Base-by-base conservation (phyloP, 2,113 vertebrate species). In the Salminus brasiliensis region DNA sequence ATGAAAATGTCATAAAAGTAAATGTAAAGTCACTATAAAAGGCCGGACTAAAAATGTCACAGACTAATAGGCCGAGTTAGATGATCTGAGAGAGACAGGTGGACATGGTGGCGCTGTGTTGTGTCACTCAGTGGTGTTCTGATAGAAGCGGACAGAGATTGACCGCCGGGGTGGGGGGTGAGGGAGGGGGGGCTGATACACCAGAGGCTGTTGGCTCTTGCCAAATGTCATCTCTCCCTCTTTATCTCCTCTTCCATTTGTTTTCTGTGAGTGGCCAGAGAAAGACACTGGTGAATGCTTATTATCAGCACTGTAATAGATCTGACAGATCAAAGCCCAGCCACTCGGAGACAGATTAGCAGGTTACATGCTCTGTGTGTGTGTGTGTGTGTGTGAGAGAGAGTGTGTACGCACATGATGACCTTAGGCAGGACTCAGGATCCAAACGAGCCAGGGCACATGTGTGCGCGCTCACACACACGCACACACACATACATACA, bases 271-370 rank as follows among this genome's bases (percentile, higher is more conserved):
- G 34, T 34, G 36, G 39, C 49, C 13, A 27, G 34, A 29, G 21
- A 55, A 27, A n/a, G 68, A 78, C 9, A 25, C 62, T n/a, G n/a
- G 21, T 32, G 16, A 47, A 39, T 65, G 69, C 49, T 45, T 66
- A 57, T 67, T 57, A 69, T 57, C 76, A 70, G 39, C 65, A 59
- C 27, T 60, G 52, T 60, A 60, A 60, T 25, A 62, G 53, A 78
- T 60, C 52, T 41, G 65, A 52, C 47, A 45, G 32, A 71, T 78
- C 67, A 78, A 78, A 78, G 76, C 27, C 41, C 47, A 8, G 27
- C 21, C 29, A 41, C 18, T 21, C 34, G 41, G 52, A 78, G 52
- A 47, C 39, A 67, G 80, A 82, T 76, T 77, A 71, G 49, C 74
- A 52, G 62, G 53, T 63, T 52, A 43, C 43, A 36, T 76, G 30